These are phyloP conservation scores for Serrognathus titanus DNA, from an alignment of 2,888 invertebrate genomes.

Conservation along the genomic window DNA sequence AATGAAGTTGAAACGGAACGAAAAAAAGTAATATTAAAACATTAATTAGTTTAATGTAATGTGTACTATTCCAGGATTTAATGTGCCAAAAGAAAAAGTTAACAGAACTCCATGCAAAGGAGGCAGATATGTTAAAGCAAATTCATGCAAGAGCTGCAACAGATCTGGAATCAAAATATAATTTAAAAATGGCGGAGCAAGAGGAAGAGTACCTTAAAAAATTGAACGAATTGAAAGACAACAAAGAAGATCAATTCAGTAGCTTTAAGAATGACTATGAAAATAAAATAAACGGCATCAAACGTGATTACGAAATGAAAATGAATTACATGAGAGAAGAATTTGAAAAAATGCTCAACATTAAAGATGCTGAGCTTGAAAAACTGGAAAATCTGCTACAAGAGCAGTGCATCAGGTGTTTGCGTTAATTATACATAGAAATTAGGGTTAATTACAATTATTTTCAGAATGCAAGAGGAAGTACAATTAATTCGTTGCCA, in stretches of 20 bases:
- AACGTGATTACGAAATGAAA: constrained; percentile 11
- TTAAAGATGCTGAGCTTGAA: constrained; percentile 22
- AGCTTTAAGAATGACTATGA: constrained; percentile 15
- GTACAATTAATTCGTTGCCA: constrained; percentile 23
- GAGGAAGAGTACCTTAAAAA: constrained; percentile 16
- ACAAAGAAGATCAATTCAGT: constrained; percentile 14
- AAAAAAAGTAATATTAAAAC: constrained; percentile 13
- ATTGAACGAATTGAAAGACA: constrained; percentile 14
- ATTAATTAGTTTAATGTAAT: background rate
- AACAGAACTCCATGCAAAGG: constrained; percentile 18
- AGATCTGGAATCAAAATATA: constrained; percentile 20
- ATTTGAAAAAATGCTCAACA: constrained; percentile 15
- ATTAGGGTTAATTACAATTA: background rate
- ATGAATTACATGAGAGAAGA: constrained; percentile 8
- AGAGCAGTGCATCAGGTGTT: constrained; percentile 24
- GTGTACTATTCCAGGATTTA: constrained; percentile 14
- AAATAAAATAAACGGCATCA: constrained; percentile 2
- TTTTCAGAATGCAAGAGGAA: constrained; percentile 28
- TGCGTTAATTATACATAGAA: background rate
- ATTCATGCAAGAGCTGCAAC: constrained; percentile 17
- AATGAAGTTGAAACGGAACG: constrained; percentile 17
- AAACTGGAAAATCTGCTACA: constrained; percentile 21
- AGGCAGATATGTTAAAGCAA: constrained; percentile 23
- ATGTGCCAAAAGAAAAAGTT: constrained; percentile 18
- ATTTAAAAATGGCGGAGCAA: constrained; percentile 11